Conservation (phyloP, 2,113 vertebrate genomes). For the Apaloderma vittatum region DNA sequence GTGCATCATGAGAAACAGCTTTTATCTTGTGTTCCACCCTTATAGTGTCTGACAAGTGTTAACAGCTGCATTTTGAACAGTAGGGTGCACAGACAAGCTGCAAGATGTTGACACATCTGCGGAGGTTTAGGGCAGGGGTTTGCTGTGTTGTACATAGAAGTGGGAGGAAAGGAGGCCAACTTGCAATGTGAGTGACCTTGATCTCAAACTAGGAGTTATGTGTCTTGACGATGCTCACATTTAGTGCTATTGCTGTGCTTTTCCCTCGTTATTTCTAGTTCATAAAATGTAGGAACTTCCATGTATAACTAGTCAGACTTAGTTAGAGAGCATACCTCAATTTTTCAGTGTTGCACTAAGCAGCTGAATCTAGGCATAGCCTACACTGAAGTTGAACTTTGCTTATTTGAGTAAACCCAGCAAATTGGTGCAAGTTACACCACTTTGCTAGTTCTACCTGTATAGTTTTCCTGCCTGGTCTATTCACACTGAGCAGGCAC, state of each 20-base stretch:
- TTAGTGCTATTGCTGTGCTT: background rate
- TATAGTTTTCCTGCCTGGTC: background rate
- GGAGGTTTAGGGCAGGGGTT: background rate
- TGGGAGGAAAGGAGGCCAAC: background rate
- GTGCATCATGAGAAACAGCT: background rate
- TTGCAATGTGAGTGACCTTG: accelerated
- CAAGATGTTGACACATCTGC: background rate
- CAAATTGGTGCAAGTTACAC: background rate
- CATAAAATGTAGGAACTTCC: background rate
- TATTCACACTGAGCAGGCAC: background rate
- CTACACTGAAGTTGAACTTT: background rate
- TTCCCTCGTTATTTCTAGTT: background rate
- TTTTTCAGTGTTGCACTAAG: background rate
- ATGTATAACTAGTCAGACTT: background rate
- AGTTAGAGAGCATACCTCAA: background rate
- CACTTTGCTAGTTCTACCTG: background rate
- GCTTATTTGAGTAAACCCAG: background rate
- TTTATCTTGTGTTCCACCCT: background rate
- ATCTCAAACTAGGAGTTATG: background rate
- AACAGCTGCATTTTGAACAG: background rate
- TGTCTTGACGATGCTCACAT: background rate
- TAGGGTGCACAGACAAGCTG: background rate
- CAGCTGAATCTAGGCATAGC: background rate
- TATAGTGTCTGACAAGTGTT: background rate
- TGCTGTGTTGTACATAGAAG: background rate